phyloP scores from a whole-genome alignment of 2,113 vertebrate genomes.

The Gnathonemus longibarbis region DNA sequence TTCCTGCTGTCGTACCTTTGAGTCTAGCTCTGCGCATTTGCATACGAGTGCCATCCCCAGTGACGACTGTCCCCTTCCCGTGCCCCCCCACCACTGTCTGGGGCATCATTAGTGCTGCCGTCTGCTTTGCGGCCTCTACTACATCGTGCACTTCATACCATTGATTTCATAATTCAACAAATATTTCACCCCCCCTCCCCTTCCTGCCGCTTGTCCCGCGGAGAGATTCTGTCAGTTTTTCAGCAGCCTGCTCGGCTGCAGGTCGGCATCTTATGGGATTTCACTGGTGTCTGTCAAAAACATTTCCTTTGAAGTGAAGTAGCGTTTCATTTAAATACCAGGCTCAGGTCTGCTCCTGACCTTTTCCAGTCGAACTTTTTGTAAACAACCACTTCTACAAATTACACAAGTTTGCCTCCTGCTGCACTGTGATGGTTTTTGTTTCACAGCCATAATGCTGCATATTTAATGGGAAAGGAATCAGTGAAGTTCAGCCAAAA shows the following conservation, averaged over 20 bases:
- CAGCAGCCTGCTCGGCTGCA: not conserved
- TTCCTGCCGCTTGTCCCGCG: not conserved
- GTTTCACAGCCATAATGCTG: constrained; percentile 27
- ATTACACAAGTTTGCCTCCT: constrained; percentile 4
- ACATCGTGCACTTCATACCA: not conserved
- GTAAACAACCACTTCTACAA: not conserved
- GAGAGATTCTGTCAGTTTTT: constrained; percentile 8
- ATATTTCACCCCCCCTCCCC: not conserved
- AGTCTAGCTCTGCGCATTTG: not conserved
- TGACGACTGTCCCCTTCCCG: not conserved
- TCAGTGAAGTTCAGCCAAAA: constrained; percentile 52
- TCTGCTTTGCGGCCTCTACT: not conserved
- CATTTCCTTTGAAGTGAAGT: not conserved
- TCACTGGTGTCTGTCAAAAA: not conserved
- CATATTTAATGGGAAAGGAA: constrained; percentile 44
- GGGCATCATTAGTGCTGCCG: not conserved
- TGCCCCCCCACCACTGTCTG: not conserved
- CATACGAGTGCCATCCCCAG: not conserved
- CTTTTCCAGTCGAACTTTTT: not conserved
- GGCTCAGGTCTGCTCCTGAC: not conserved
- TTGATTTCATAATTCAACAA: not conserved
- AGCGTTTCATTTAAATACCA: not conserved
- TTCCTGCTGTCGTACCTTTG: not conserved
- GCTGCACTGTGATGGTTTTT: not conserved
- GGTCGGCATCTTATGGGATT: not conserved